Evolutionary conservation across 1,140 invertebrate genomes (phyloP).

Genomic region (Pentalonia nigronervosa): DNA sequence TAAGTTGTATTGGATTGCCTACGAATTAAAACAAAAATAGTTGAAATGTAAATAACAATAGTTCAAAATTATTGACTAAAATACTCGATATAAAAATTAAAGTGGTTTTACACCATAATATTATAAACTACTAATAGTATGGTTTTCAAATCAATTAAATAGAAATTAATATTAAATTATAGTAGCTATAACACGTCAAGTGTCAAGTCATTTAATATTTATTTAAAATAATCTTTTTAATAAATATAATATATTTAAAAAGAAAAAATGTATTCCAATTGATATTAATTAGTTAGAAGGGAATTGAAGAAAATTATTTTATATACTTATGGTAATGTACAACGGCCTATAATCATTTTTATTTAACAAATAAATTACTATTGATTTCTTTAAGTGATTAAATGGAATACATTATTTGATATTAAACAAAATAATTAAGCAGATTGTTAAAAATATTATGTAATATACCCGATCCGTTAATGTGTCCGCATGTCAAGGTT

Average conservation of each 20-base stretch:
- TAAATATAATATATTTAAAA: background rate
- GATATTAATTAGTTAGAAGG: too few relatives aligned
- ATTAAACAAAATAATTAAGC: too few relatives aligned
- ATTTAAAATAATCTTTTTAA: background rate
- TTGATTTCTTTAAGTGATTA: too few relatives aligned
- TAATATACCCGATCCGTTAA: too few relatives aligned
- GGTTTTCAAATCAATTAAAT: too few relatives aligned
- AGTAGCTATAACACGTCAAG: background rate
- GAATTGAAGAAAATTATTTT: too few relatives aligned
- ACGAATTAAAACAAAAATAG: background rate
- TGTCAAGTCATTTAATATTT: background rate
- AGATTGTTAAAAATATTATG: too few relatives aligned
- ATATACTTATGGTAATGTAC: background rate
- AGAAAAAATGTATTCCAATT: too few relatives aligned
- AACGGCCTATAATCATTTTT: too few relatives aligned
- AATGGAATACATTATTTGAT: too few relatives aligned
- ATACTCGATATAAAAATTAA: background rate
- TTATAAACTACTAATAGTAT: background rate
- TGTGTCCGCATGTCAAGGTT: background rate
- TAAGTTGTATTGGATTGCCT: background rate
- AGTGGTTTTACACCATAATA: background rate
- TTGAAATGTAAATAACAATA: background rate
- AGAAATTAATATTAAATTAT: background rate
- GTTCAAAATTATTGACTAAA: background rate
- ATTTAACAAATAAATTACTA: too few relatives aligned